Evolutionary conservation across 2,888 invertebrate genomes (phyloP), one percentile per base, ranked within the genome.

Genomic region (Drepanosiphum platanoidis): DNA sequence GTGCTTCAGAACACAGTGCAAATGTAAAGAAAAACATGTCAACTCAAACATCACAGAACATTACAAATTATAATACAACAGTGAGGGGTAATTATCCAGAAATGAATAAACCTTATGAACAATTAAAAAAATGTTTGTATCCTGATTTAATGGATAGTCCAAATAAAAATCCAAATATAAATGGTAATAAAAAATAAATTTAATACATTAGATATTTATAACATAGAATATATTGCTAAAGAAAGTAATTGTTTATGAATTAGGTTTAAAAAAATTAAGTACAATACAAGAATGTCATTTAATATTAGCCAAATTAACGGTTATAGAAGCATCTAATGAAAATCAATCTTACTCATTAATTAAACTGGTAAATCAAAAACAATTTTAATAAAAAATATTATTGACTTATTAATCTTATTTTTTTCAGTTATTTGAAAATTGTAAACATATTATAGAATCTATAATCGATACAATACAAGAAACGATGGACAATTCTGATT

Each of bases 221-320:
- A n/a, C n/a, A n/a, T n/a, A n/a, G n/a, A n/a, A n/a, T 11, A 68
- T 68, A 1, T 68, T 34, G 22, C 52, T 52, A 52, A 52, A 9
- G 22, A 52, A 52, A 52, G 4, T 52, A 5, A 27, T 39, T 78
- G n/a, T 64, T 78, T 39, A 27, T 82, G 5, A 64, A n/a, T 0
- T 84, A 84, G 84, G 52, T 39, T 27, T 77, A 32, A 84, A 77
- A 77, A 77, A 58, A 22, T 58, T 68, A 30, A 77, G 77, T 77
- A 68, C 75, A 34, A 84, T 84, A 58, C 84, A 84, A 77, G 84
- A 84, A 70, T 77, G 84, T 9, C 68, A 84, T 68, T 52, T 84
- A 75, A 84, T 84, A 52, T 75, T 84, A 77, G 75, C 77, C n/a
- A 77, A 84, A 70, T 39, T 84, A 5, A 84, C 77, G 58, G 75